A percentile compares a stretch with the other conserved stretches of the same genome.
These are phyloP conservation scores for Heliocidaris erythrogramma DNA, from an alignment of 35 echinoderm and acorn worm genomes.

Conservation along the genomic window DNA sequence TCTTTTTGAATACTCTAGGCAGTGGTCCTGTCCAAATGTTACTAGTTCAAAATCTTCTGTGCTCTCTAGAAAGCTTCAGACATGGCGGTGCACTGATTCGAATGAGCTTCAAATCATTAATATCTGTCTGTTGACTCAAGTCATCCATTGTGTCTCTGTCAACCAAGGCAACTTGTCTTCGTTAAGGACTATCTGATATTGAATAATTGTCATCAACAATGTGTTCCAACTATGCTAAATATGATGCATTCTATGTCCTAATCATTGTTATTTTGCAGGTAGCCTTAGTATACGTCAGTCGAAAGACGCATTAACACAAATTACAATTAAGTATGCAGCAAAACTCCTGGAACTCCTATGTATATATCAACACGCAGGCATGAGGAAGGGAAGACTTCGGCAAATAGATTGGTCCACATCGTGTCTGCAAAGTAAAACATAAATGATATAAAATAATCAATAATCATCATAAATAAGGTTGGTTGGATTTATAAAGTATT, in stretches of 20 bases:
- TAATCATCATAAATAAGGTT: too few species aligned
- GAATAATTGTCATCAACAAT: too few species aligned
- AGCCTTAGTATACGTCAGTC: background rate
- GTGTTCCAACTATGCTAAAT: too few species aligned
- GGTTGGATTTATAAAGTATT: too few species aligned
- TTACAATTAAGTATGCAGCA: too few species aligned
- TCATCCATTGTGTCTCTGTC: background rate
- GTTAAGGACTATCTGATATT: background rate
- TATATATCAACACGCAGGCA: too few species aligned
- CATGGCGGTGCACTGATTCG: background rate
- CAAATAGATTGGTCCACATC: too few species aligned
- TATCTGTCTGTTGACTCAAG: background rate
- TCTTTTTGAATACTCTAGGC: background rate
- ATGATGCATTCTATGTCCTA: too few species aligned
- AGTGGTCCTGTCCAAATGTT: background rate
- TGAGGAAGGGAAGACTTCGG: too few species aligned
- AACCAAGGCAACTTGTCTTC: background rate
- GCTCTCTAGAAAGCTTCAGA: background rate
- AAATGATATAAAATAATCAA: too few species aligned
- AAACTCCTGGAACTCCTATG: too few species aligned
- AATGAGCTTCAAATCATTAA: background rate
- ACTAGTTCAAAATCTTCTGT: background rate
- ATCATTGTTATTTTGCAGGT: background rate
- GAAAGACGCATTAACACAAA: background rate
- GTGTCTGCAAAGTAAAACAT: too few species aligned